A percentile compares a stretch with the other conserved stretches of the same genome.
These are phyloP conservation scores for Athripsodes cinereus DNA, from an alignment of 2,888 invertebrate genomes.

Conservation along the genomic window DNA sequence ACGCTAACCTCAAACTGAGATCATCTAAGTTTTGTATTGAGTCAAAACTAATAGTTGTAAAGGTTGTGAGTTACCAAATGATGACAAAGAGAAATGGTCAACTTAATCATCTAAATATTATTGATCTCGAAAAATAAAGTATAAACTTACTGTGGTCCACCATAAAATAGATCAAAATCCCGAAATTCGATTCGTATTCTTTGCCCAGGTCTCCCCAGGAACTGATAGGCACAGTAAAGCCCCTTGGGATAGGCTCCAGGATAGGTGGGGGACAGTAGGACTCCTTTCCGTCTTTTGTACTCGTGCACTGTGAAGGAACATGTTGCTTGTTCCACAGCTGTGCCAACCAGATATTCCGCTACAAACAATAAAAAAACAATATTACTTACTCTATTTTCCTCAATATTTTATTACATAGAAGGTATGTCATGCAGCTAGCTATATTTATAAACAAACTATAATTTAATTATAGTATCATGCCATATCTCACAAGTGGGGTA, in stretches of 20 bases:
- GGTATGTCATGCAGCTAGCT: too few species aligned
- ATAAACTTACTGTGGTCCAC: slow-evolving; percentile 92
- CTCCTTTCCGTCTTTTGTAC: slow-evolving; percentile 68
- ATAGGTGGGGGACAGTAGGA: slow-evolving; percentile 94
- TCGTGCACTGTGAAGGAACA: slow-evolving; percentile 86
- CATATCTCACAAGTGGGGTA: too few species aligned
- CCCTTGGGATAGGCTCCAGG: slow-evolving; percentile 99
- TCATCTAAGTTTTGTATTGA: too few species aligned
- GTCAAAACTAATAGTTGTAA: too few species aligned
- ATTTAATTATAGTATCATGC: too few species aligned
- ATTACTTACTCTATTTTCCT: too few species aligned
- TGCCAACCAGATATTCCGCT: slow-evolving; percentile 92
- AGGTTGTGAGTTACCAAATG: too few species aligned
- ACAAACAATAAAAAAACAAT: background rate
- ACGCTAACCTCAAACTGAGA: too few species aligned
- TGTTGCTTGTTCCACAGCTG: slow-evolving; percentile 75
- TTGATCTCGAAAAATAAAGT: too few species aligned
- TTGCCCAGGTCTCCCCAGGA: slow-evolving; percentile 84
- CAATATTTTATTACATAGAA: background rate
- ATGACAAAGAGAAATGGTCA: too few species aligned
- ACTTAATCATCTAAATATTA: too few species aligned
- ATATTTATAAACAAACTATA: too few species aligned
- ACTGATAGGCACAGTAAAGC: slow-evolving; percentile 86
- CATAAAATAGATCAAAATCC: slow-evolving; percentile 98
- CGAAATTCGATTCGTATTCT: slow-evolving; percentile 92